Conservation (phyloP, 1,140 invertebrate genomes). For the Heliconius eleuchia region DNA sequence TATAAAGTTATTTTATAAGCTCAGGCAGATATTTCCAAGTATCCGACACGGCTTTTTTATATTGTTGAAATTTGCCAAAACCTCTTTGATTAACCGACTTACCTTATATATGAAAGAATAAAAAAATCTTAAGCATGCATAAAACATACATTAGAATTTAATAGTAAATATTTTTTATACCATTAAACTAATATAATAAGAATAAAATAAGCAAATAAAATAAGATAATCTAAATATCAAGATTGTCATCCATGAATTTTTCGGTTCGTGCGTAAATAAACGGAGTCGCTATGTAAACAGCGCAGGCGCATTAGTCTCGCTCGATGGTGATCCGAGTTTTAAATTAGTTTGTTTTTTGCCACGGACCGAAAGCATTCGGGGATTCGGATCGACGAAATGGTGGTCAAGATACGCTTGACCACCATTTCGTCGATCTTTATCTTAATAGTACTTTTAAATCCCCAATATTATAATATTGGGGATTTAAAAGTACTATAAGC, state of each 20-base stretch:
- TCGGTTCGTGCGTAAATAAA: conserved; percentile 73
- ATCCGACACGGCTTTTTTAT: too few relatives aligned
- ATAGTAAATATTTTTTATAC: too few relatives aligned
- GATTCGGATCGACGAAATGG: conserved; percentile 40
- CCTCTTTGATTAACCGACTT: too few relatives aligned
- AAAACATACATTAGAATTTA: too few relatives aligned
- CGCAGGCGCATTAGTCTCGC: conserved; percentile 55
- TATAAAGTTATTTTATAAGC: background rate
- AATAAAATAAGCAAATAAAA: background rate
- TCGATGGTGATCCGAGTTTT: conserved; percentile 63
- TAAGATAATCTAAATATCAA: conserved; percentile 11
- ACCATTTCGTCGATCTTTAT: too few relatives aligned
- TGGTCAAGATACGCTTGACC: conserved; percentile 47
- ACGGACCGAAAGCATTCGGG: conserved; percentile 43
- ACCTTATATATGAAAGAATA: too few relatives aligned
- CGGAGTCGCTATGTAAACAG: conserved; percentile 63
- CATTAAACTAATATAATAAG: background rate
- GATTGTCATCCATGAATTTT: conserved; percentile 44
- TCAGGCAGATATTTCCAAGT: too few relatives aligned
- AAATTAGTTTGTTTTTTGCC: conserved; percentile 78
- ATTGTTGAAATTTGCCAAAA: too few relatives aligned
- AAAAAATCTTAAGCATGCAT: too few relatives aligned
- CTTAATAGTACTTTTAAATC: too few relatives aligned
- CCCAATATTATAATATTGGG: background rate
- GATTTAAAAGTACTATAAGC: background rate